Base-by-base conservation (phyloP, 2,888 invertebrate genomes). In the Clitarchus hookeri region DNA sequence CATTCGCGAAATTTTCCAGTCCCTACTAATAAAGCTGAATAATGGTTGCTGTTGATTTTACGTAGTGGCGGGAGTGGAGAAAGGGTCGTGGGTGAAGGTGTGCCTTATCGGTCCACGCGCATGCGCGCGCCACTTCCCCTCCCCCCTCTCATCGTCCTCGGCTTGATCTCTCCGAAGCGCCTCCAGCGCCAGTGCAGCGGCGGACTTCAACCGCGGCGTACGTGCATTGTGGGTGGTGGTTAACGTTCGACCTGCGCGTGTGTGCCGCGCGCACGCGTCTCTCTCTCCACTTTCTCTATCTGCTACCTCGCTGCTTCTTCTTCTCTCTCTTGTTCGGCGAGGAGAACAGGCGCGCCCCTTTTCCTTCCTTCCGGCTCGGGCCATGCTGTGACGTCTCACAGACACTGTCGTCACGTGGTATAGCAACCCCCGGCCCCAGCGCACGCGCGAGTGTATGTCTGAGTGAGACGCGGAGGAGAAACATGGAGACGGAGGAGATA, bases 401-500 rank as follows among this genome's bases (percentile, higher is more conserved):
- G 48, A 48, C 11, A 48, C 65, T 36, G 36, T n/a, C 65, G 23
- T 65, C 65, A 65, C 65, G 65, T 65, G 65, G 19, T n/a, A 65
- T 23, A 19, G 11, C 48, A 13, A 16, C 16, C 6, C 12, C 48
- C 6, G 11, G 11, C 65, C 65, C 65, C 23, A n/a, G n/a, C 65
- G 65, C 65, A 65, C 48, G 65, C n/a, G 65, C 65, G 65, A 36
- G 36, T 65, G 65, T 65, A n/a, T 65, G 65, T n/a, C 11, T 65
- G 65, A 65, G 65, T 65, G 23, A n/a, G 19, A n/a, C 65, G 65
- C n/a, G 0, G n/a, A 13, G 25, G 23, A 11, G 82, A 25, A 54
- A n/a, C 54, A 94, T 96, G 96, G 97, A 97, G 93, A 96, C 97
- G 90, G 97, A 97, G 92, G 97, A 97, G 93, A 95, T 97, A 90